These are phyloP conservation scores for Euclidia mi DNA, from an alignment of 2,888 invertebrate genomes.

Conservation along the genomic window DNA sequence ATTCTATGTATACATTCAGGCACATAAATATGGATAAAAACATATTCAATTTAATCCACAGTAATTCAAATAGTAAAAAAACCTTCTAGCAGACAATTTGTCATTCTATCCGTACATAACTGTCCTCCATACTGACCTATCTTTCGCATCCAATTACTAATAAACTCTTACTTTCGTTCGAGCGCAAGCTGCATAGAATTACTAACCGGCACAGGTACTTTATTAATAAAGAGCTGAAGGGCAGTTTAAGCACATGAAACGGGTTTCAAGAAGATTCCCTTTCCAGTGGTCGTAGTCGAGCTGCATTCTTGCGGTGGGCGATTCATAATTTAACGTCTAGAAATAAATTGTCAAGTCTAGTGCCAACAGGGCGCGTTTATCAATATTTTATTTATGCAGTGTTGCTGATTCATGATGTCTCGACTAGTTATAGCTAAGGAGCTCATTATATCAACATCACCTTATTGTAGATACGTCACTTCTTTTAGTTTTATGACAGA, in stretches of 20 bases:
- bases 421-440: too few species aligned
- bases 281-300: constrained; percentile 70
- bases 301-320: constrained; percentile 77
- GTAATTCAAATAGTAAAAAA: not conserved
- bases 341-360: constrained; percentile 68
- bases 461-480: too few species aligned
- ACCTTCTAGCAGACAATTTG: not conserved
- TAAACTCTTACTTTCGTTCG: constrained; percentile 51
- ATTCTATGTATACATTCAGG: too few species aligned
- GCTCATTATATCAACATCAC: too few species aligned
- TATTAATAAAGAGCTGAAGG: constrained; percentile 56
- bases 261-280: constrained; percentile 81
- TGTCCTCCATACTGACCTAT: constrained; percentile 13
- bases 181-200: constrained; percentile 16
- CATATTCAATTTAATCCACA: not conserved
- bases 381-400: not conserved
- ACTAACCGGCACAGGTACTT: constrained; percentile 29
- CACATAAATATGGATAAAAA: too few species aligned
- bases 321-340: constrained; percentile 73
- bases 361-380: constrained; percentile 28
- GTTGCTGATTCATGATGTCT: too few species aligned
- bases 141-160: constrained; percentile 2
- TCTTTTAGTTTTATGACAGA: too few species aligned
- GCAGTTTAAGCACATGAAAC: constrained; percentile 64
- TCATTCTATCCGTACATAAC: constrained; percentile 5